Percentiles rank a stretch among this genome's conserved stretches.
Evolutionary conservation across 2,113 vertebrate species (phyloP).

Genomic region (Balaenoptera acutorostrata): DNA sequence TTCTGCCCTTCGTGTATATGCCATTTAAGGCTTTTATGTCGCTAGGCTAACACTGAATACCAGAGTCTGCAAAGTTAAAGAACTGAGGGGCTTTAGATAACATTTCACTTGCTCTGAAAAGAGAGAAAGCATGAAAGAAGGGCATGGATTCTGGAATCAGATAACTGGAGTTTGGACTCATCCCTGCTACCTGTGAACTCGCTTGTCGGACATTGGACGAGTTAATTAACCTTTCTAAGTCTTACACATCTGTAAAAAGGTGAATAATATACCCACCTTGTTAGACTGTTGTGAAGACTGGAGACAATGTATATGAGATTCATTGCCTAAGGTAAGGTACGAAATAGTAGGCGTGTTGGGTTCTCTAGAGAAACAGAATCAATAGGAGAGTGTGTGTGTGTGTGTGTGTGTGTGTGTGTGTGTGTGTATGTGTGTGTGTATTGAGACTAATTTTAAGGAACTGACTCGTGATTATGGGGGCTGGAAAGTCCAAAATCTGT

Average conservation of each 20-base stretch:
- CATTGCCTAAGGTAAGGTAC: not conserved
- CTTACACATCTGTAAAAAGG: not conserved
- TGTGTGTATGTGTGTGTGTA: not conserved
- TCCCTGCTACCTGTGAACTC: not conserved
- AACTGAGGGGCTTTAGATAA: not conserved
- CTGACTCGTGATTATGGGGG: not conserved
- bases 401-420: not conserved
- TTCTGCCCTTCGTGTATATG: not conserved
- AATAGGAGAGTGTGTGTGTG: not conserved
- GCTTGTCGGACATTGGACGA: not conserved
- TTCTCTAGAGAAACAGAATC: not conserved
- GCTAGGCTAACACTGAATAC: not conserved
- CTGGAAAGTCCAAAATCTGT: not conserved
- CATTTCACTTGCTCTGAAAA: not conserved
- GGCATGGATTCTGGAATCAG: not conserved
- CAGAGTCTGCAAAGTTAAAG: not conserved
- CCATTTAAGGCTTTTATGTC: not conserved
- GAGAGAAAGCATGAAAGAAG: not conserved
- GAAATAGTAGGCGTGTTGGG: not conserved
- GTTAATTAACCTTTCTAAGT: too few species aligned
- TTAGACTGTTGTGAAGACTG: not conserved
- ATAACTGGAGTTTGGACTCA: not conserved
- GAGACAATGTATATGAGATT: not conserved
- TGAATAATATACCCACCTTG: not conserved
- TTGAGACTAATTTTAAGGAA: not conserved